Conservation (phyloP, 1,140 invertebrate species). For the Zaprionus davidi region DNA sequence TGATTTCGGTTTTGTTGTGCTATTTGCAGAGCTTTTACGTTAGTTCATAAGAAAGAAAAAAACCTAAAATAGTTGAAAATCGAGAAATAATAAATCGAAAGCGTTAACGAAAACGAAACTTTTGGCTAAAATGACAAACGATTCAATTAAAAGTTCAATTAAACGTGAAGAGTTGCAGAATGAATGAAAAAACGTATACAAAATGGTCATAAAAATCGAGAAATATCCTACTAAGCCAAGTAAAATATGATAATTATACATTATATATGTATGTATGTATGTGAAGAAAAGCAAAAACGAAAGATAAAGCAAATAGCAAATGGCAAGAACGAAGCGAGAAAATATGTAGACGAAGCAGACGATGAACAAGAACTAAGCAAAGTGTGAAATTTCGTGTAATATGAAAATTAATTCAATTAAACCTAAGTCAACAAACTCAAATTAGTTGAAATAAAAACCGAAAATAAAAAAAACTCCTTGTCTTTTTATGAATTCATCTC, state of each 20-base stretch:
- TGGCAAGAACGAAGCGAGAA: constrained; percentile 16
- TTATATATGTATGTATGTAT: constrained; percentile 22
- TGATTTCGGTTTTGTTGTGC: constrained; percentile 53
- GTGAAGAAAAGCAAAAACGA: constrained; percentile 36
- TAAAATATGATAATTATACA: constrained; percentile 68
- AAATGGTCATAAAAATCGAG: constrained; percentile 38
- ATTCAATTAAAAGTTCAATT: constrained; percentile 79
- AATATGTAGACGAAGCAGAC: constrained; percentile 11
- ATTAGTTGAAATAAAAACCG: constrained; percentile 74
- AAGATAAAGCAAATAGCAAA: constrained; percentile 30
- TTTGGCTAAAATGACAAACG: constrained; percentile 70
- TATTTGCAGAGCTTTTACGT: constrained; percentile 64
- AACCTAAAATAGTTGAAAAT: constrained; percentile 9
- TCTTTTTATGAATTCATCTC: neutral
- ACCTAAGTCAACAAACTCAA: constrained; percentile 64
- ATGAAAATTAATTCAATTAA: constrained; percentile 55
- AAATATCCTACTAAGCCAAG: constrained; percentile 80
- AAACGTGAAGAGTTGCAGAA: constrained; percentile 43
- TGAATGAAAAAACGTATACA: constrained; percentile 17
- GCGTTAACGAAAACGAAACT: constrained; percentile 27
- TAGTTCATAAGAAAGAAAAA: constrained; percentile 28
- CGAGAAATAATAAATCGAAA: constrained; percentile 23
- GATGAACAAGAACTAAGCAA: constrained; percentile 49
- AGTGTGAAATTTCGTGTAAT: constrained; percentile 60
- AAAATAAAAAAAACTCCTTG: constrained; percentile 39